phyloP scores from a whole-genome alignment of 2,113 vertebrate species.

The Theristicus caerulescens region DNA sequence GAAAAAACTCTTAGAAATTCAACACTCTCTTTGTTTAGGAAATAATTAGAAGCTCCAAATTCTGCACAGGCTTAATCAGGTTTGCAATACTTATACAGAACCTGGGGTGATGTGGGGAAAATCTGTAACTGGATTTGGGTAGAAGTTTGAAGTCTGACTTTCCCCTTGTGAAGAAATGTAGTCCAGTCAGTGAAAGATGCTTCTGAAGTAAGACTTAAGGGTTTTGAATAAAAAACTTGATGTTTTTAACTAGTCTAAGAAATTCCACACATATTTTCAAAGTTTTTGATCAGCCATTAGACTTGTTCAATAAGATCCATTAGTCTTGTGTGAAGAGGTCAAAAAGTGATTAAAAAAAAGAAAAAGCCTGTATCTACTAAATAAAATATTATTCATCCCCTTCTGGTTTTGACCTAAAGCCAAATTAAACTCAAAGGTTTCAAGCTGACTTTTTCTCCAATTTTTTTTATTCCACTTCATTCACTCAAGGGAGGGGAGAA shows the following conservation, averaged over 20 bases:
- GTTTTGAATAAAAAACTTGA: background rate
- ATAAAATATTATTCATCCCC: constrained; percentile 7
- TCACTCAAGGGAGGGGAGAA: background rate
- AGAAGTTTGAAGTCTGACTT: background rate
- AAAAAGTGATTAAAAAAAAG: background rate
- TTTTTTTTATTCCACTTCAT: background rate
- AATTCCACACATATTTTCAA: background rate
- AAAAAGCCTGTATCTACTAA: background rate
- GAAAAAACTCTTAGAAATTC: background rate
- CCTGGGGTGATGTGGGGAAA: background rate
- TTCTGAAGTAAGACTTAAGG: background rate
- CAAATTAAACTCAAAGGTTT: constrained; percentile 39
- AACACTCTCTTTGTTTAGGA: background rate
- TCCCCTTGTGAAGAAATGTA: background rate
- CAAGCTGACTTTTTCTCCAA: constrained; percentile 18
- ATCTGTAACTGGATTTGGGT: background rate
- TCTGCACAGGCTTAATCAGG: background rate
- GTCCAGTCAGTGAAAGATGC: background rate
- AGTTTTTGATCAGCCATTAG: background rate
- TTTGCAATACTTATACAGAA: background rate
- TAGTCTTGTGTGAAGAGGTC: background rate
- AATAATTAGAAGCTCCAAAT: background rate
- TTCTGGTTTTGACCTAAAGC: constrained; percentile 35
- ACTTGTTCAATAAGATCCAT: background rate
- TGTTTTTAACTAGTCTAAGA: background rate